phyloP scores from a whole-genome alignment of 2,888 invertebrate species.

The Beris morrisii region DNA sequence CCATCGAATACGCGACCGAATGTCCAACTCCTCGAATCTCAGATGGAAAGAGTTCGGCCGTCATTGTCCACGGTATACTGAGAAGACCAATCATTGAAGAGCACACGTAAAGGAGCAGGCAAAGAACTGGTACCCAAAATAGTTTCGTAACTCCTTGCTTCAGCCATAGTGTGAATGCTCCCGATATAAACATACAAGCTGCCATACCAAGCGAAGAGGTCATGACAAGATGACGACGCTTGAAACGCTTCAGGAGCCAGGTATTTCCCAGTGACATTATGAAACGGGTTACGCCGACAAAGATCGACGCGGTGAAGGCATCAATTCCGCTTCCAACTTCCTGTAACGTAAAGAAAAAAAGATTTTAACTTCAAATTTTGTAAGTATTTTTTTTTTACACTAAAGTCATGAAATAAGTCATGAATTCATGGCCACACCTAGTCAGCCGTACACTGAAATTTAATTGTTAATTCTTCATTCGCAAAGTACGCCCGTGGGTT shows the following conservation, averaged over 20 bases:
- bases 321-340: constrained; percentile 59
- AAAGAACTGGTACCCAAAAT: constrained; percentile 59
- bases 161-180: constrained; percentile 59
- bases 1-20: constrained; percentile 61
- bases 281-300: constrained; percentile 61
- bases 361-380: too few species aligned
- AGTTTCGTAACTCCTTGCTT: constrained; percentile 49
- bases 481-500: too few species aligned
- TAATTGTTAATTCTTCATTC: background rate
- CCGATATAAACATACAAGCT: constrained; percentile 61
- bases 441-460: too few species aligned
- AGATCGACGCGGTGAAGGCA: constrained; percentile 61
- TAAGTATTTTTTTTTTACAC: too few species aligned
- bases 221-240: constrained; percentile 59
- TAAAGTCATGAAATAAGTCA: too few species aligned
- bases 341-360: constrained; percentile 47
- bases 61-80: constrained; percentile 68
- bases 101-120: constrained; percentile 61
- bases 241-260: constrained; percentile 59
- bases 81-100: constrained; percentile 64
- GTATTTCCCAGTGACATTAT: constrained; percentile 63
- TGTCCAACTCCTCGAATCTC: constrained; percentile 64
- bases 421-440: too few species aligned
- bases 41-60: constrained; percentile 64
- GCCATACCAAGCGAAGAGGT: constrained; percentile 61